A percentile compares a stretch with the other conserved stretches of the same genome.
Conservation (phyloP, 2,888 invertebrate genomes). For the Eristalinus sepulchralis region DNA sequence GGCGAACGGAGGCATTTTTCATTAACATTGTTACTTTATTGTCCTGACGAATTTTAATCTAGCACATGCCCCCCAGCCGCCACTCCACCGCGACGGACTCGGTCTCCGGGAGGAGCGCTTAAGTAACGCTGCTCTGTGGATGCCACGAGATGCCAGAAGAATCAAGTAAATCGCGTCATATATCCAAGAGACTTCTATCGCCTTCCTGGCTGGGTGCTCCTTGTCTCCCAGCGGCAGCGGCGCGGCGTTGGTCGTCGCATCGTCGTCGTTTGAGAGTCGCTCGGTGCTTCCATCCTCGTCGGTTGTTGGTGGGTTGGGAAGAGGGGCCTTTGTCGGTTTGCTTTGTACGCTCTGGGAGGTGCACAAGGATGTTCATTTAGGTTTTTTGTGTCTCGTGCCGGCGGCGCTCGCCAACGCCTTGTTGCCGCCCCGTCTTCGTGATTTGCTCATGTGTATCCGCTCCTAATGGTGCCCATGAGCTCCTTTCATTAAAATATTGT, state of each 20-base stretch:
- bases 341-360: conserved; percentile 44
- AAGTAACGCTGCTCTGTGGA: conserved; percentile 8
- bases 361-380: not conserved
- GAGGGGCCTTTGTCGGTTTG: conserved; percentile 62
- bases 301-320: not conserved
- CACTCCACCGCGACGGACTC: not conserved
- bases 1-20: conserved; percentile 64
- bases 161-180: conserved; percentile 64
- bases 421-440: not conserved
- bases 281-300: conserved; percentile 1
- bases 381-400: not conserved
- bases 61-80: not conserved
- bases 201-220: not conserved
- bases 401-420: conserved; percentile 22
- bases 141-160: conserved; percentile 5
- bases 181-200: conserved; percentile 51
- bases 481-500: conserved; percentile 76
- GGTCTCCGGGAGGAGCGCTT: not conserved
- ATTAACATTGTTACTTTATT: conserved; percentile 73
- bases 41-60: conserved; percentile 73
- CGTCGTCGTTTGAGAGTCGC: not conserved
- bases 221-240: not conserved
- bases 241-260: not conserved
- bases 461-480: conserved; percentile 66
- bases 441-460: conserved; percentile 37